Evolutionary conservation across 2,797 vertebrate species (phyloP).

Genomic region (Cichlasoma orientale): DNA sequence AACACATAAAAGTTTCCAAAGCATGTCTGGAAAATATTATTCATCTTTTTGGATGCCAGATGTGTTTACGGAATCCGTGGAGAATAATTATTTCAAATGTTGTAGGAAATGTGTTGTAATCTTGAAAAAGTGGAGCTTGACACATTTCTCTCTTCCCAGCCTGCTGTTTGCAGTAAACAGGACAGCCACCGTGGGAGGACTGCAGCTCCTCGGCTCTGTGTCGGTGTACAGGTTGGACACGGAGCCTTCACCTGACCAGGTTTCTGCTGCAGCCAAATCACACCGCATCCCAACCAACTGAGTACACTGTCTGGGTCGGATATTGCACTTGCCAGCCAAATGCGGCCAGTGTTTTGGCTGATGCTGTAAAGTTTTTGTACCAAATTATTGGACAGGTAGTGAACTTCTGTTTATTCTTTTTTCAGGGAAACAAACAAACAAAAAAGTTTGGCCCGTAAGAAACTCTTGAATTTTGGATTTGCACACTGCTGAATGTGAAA

Average conservation of each 20-base stretch:
- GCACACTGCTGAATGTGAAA: constrained; percentile 45
- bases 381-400: constrained; percentile 42
- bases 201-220: constrained; percentile 1
- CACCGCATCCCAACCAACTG: constrained; percentile 38
- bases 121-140: neutral
- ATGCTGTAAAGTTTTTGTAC: constrained; percentile 34
- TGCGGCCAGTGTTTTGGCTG: constrained; percentile 39
- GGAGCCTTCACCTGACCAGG: constrained; percentile 37
- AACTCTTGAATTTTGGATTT: constrained; percentile 37
- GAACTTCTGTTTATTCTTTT: constrained; percentile 31
- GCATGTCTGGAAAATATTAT: neutral
- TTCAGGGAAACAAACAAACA: neutral
- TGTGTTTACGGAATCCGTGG: neutral
- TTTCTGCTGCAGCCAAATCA: constrained; percentile 26
- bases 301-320: constrained; percentile 45
- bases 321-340: constrained; percentile 16
- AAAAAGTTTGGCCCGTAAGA: constrained; percentile 10
- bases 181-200: constrained; percentile 18
- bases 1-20: neutral
- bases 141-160: constrained; percentile 60
- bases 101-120: neutral
- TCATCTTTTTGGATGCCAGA: neutral
- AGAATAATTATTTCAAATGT: neutral
- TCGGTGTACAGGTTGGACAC: constrained; percentile 19
- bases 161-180: constrained; percentile 76